Percentiles rank a stretch among this genome's conserved stretches.
Conservation (phyloP, 2,797 vertebrate genomes). For the Cynodonichthys magdalenae region DNA sequence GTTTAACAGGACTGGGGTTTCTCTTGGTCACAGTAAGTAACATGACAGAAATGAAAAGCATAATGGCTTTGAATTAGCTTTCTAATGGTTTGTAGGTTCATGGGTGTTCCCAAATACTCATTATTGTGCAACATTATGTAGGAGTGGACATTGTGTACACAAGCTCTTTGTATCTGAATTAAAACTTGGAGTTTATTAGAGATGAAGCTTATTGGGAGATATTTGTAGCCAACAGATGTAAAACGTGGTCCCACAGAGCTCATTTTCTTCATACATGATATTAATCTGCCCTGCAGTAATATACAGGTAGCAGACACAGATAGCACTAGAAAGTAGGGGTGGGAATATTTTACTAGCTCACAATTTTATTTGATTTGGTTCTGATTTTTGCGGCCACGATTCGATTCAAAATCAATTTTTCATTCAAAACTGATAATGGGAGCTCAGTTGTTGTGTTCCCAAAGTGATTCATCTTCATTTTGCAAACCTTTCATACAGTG, state of each 20-base stretch:
- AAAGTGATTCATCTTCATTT: too few relatives aligned
- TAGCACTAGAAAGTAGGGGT: not conserved
- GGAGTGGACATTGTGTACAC: slow-evolving; percentile 7
- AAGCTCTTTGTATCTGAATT: slow-evolving; percentile 39
- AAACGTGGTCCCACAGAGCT: slow-evolving; percentile 35
- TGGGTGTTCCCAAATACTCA: slow-evolving; percentile 33
- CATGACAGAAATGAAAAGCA: slow-evolving; percentile 39
- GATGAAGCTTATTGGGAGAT: slow-evolving; percentile 30
- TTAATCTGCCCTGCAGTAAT: slow-evolving; percentile 29
- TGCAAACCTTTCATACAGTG: too few relatives aligned
- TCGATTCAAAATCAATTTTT: too few relatives aligned
- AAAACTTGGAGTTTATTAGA: slow-evolving; percentile 26
- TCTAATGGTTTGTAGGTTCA: slow-evolving; percentile 33
- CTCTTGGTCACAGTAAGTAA: slow-evolving; percentile 23
- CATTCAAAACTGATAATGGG: too few relatives aligned
- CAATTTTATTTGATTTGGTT: too few relatives aligned
- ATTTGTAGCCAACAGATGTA: slow-evolving; percentile 44
- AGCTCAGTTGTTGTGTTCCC: too few relatives aligned
- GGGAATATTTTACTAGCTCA: too few relatives aligned
- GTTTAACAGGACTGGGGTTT: slow-evolving; percentile 15
- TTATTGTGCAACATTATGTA: slow-evolving; percentile 31
- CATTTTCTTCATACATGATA: slow-evolving; percentile 36
- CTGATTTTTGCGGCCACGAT: too few relatives aligned
- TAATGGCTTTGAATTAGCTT: slow-evolving; percentile 42
- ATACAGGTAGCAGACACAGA: not conserved